Evolutionary conservation across 2,113 vertebrate species (phyloP), one percentile per base, ranked within the genome.

Genomic region (Erinaceus europaeus): DNA sequence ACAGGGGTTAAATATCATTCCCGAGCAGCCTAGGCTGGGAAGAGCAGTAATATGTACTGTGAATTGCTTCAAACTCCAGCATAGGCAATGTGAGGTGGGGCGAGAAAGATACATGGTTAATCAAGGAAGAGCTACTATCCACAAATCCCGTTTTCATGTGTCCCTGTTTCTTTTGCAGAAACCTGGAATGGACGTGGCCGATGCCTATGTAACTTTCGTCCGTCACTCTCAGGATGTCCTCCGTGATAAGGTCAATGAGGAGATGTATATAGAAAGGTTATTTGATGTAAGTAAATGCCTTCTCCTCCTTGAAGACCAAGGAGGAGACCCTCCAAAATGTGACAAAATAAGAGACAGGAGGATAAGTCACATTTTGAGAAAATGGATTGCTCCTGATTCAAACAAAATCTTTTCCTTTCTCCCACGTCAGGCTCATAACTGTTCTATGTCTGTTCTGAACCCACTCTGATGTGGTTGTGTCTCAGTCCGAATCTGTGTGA

Each of bases 261-360:
- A 99, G 98, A 98, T 99, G 97, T 99, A 99, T 97, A 97, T 98
- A 97, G 99, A 99, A 98, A 99, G 99, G 97, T 98, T 99, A 97
- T 99, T 99, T 98, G 98, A 99, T 97, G 99, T 99, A 98, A 99
- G 99, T 99, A 99, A 98, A 99, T 99, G 98, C 99, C 98, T 98
- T 98, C 98, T 98, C 98, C 98, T 98, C 98, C 96, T 98, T 98
- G 97, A 92, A 96, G 68, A 94, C 95, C 97, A 98, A 98, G 98
- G 98, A 98, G 98, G 98, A 98, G 98, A 98, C 97, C 97, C 97
- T 97, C 97, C 97, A 98, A 98, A 99, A 99, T 99, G 99, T 99
- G 99, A 98, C 98, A 99, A 99, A 99, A 99, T 98, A 98, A 98
- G 97, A 95, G 98, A 98, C 98, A 99, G 98, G 98, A 98, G 98